Evolutionary conservation across 2,797 vertebrate genomes (phyloP), one percentile per base, ranked within the genome.

Genomic region (Lepus oiostolus): DNA sequence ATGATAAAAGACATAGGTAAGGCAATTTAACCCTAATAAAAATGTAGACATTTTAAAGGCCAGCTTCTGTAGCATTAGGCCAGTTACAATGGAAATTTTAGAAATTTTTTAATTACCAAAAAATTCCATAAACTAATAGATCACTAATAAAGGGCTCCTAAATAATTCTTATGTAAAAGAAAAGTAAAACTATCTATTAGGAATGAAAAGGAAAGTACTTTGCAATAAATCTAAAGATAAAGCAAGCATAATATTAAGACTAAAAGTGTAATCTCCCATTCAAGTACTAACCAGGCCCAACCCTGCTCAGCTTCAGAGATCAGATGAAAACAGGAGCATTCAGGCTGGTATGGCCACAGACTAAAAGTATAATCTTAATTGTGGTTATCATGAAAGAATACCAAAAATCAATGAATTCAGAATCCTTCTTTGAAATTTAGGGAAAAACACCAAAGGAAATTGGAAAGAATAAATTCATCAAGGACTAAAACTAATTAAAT

Each of bases 301-400:
- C 42, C 7, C 42, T 42, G 42, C 42, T 42, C 42, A 42, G 42
- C 42, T 42, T 42, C 42, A 42, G 42, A 42, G 42, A 42, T 42
- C 42, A 42, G 42, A 42, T 42, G 42, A 42, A 8, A 42, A 8
- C 42, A 42, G 42, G 8, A 0, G 8, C 42, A 42, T 42, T 42
- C 42, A 42, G 42, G 42, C 0, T 42, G 42, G 42, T 42, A 42
- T 9, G 42, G 42, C 42, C 42, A 42, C 42, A 92, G 26, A 4
- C 35, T 76, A 63, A 70, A 81, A 75, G n/a, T 58, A 75, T 79
- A 86, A 58, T 58, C 21, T 88, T 88, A 65, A 70, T 83, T 77
- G 17, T 5, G 30, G 65, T 88, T 3, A 50, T 65, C 58, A 72
- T 42, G 82, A 58, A 58, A 79, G 28, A 79, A 63, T 14, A 77